Conservation (phyloP, 2,113 vertebrate genomes). For the Etheostoma cragini region DNA sequence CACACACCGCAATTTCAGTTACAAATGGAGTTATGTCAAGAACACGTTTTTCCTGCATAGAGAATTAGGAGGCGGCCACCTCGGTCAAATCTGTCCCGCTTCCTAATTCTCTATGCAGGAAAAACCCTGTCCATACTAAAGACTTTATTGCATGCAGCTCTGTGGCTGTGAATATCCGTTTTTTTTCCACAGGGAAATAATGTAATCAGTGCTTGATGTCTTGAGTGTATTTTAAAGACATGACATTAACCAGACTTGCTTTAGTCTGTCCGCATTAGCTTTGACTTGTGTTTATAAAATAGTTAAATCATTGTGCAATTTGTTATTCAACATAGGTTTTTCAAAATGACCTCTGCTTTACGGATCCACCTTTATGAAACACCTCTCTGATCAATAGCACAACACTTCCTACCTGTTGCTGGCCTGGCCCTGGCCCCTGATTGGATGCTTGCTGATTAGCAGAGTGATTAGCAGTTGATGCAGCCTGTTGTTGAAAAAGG, state of each 20-base stretch:
- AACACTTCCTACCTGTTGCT: conserved; percentile 88
- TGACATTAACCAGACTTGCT: neutral
- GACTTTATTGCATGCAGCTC: neutral
- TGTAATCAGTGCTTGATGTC: neutral
- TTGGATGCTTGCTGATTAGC: conserved; percentile 93
- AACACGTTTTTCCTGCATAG: too few species aligned
- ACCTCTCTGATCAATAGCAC: neutral
- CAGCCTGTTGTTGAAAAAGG: conserved; percentile 96
- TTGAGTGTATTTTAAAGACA: neutral
- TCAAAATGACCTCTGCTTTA: neutral
- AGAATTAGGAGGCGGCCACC: too few species aligned
- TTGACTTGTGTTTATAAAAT: neutral
- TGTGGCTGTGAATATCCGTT: neutral
- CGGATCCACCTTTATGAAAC: neutral
- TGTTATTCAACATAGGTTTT: neutral
- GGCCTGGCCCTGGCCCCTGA: conserved; percentile 91
- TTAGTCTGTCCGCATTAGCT: neutral
- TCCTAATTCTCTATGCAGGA: too few species aligned
- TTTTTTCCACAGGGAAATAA: neutral
- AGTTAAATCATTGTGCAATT: neutral
- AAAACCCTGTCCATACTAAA: too few species aligned
- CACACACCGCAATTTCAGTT: too few species aligned
- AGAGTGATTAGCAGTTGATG: conserved; percentile 87
- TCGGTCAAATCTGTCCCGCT: too few species aligned
- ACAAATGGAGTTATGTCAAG: too few species aligned